A percentile compares a stretch with the other conserved stretches of the same genome.
These are phyloP conservation scores for Cydia splendana DNA, from an alignment of 1,140 invertebrate species.

Conservation along the genomic window DNA sequence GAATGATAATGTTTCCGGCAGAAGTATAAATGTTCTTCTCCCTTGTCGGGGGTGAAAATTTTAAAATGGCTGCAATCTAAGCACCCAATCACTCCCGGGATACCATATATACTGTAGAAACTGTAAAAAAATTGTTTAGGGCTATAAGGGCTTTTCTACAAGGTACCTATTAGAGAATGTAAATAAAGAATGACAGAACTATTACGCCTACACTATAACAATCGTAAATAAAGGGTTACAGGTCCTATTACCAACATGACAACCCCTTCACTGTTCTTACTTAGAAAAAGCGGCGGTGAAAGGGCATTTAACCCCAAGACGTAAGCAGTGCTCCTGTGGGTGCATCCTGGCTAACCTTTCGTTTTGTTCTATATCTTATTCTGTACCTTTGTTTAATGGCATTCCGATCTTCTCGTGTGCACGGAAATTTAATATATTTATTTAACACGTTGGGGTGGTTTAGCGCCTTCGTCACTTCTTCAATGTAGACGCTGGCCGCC, in stretches of 20 bases:
- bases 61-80: constrained; percentile 44
- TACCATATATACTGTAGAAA: constrained; percentile 38
- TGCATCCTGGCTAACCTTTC: too few species aligned
- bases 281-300: too few species aligned
- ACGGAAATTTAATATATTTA: constrained; percentile 37
- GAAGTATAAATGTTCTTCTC: constrained; percentile 41
- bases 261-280: too few species aligned
- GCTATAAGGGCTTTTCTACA: not conserved
- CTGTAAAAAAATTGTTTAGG: constrained; percentile 28
- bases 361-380: not conserved
- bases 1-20: constrained; percentile 46
- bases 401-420: constrained; percentile 34
- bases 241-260: too few species aligned
- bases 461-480: constrained; percentile 30
- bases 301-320: too few species aligned
- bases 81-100: constrained; percentile 41
- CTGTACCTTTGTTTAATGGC: constrained; percentile 34
- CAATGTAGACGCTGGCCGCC: constrained; percentile 10
- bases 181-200: too few species aligned
- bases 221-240: too few species aligned
- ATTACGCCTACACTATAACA: too few species aligned
- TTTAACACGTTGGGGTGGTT: constrained; percentile 31
- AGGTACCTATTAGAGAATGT: too few species aligned
- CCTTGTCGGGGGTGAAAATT: constrained; percentile 39
- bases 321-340: too few species aligned